These are phyloP conservation scores for Rhadina sibilatrix DNA, from an alignment of 2,113 vertebrate genomes.

Conservation along the genomic window DNA sequence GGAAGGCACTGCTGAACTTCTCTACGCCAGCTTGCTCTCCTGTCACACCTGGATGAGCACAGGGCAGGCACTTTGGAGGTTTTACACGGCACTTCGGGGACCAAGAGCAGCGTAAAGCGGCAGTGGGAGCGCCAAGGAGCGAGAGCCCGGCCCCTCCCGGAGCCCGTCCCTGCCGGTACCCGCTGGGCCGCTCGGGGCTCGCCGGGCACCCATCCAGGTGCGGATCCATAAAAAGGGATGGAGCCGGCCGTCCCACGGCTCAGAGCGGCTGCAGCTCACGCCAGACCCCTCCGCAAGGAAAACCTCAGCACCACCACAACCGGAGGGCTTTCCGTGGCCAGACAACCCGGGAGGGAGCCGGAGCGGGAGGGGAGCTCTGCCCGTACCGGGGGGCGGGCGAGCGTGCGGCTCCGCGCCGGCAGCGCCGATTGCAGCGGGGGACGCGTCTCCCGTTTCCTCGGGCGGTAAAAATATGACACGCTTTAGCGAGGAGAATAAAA, in stretches of 20 bases:
- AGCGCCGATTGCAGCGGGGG: background rate
- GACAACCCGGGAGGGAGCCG: accelerated
- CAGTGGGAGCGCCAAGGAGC: accelerated
- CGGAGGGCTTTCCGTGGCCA: background rate
- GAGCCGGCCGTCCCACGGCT: background rate
- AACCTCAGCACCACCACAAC: background rate
- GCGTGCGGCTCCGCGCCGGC: accelerated
- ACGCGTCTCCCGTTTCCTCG: background rate
- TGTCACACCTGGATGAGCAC: accelerated
- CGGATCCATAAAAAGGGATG: accelerated
- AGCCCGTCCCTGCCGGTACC: too few species aligned
- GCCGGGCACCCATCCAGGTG: accelerated
- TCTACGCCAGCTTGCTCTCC: background rate
- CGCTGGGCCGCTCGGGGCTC: accelerated
- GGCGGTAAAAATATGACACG: conserved; percentile 46
- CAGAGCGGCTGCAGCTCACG: accelerated
- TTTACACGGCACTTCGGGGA: background rate
- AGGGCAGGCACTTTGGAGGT: accelerated
- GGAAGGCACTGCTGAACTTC: background rate
- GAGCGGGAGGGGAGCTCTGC: background rate
- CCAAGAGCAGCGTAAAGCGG: background rate
- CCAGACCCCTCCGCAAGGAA: background rate
- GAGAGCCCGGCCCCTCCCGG: background rate
- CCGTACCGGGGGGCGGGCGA: too few species aligned
- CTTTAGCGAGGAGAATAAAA: conserved; percentile 58